phyloP scores from a whole-genome alignment of 1,140 invertebrate genomes.

The Ladona fulva region DNA sequence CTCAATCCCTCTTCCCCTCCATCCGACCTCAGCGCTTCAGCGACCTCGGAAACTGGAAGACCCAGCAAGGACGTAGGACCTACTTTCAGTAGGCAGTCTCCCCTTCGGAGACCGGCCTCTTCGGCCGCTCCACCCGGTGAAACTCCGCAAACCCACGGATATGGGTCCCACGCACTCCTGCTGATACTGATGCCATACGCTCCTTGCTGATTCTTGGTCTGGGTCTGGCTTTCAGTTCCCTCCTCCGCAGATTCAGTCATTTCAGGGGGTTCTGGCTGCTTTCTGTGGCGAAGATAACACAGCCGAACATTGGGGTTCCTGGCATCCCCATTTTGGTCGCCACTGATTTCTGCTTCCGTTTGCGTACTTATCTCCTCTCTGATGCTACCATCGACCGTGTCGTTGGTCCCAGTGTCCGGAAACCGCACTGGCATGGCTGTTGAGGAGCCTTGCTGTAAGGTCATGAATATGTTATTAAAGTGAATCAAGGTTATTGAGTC shows the following conservation, averaged over 20 bases:
- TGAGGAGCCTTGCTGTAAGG: no score
- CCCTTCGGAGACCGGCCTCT: conserved; percentile 40
- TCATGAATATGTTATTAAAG: no score
- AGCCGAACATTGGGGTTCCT: neutral
- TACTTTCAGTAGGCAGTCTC: conserved; percentile 56
- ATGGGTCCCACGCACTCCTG: conserved; percentile 49
- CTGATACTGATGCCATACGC: neutral
- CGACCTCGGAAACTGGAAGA: conserved; percentile 45
- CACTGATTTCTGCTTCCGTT: neutral
- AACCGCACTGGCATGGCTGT: no score
- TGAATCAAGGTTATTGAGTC: no score
- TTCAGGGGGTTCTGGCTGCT: neutral
- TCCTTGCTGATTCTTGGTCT: neutral
- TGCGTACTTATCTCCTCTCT: no score
- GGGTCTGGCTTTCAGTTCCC: no score
- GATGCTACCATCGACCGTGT: no score
- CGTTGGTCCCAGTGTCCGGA: no score
- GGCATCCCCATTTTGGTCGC: neutral
- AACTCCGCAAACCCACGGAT: conserved; percentile 53
- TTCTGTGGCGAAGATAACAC: neutral
- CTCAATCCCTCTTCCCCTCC: neutral
- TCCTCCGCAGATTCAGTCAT: no score
- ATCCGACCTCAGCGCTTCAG: conserved; percentile 25
- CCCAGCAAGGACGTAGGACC: conserved; percentile 51
- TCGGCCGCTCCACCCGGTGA: conserved; percentile 40